Evolutionary conservation across 1,140 invertebrate genomes (phyloP), one percentile per base, ranked within the genome.

Genomic region (Eupeodes corollae): DNA sequence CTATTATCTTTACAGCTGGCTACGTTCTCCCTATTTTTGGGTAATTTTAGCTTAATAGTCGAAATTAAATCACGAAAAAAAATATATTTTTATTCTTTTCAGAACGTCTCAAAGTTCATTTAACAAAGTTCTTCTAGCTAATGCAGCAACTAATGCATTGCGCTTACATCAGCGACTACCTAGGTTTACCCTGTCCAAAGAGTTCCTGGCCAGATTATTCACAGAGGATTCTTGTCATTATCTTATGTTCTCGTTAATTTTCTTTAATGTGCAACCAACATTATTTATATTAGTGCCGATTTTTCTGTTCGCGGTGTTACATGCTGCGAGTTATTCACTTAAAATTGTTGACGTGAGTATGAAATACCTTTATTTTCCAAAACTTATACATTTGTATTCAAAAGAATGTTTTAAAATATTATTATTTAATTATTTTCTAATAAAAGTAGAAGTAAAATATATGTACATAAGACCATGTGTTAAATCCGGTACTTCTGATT

Each of bases 151-250:
- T 5, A 95, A 89, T 61, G 91, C 93, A 5, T 72, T 98, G 32
- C 75, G 94, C 45, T 74, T 99, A 46, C 92, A 98, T 70, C 94
- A 98, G 69, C 78, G 94, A 49, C 70, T 98, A 42, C 89, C 90
- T 15, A 70, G 75, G 42, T 84, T 95, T 49, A 77, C 83, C 43
- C 73, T 96, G 30, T 86, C 76, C 44, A 72, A 84, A 50, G 82
- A 90, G 63, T 97, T 93, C 67, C 69, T 96, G 30, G 73, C 77
- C 11, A 68, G 75, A 8, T 67, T 98, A 47, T 74, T 96, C 51
- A 57, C 82, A 37, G 95, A 98, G 70, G 95, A 98, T 73, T 94
- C 91, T 48, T 92, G 88, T 55, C 95, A 99, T 69, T 98, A 99
- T 67, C 74, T 98, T 44, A 81, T 97, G 67, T 99, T 88, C 70